These are phyloP conservation scores for Eospalax fontanierii DNA, from an alignment of 2,797 vertebrate genomes.

Conservation along the genomic window DNA sequence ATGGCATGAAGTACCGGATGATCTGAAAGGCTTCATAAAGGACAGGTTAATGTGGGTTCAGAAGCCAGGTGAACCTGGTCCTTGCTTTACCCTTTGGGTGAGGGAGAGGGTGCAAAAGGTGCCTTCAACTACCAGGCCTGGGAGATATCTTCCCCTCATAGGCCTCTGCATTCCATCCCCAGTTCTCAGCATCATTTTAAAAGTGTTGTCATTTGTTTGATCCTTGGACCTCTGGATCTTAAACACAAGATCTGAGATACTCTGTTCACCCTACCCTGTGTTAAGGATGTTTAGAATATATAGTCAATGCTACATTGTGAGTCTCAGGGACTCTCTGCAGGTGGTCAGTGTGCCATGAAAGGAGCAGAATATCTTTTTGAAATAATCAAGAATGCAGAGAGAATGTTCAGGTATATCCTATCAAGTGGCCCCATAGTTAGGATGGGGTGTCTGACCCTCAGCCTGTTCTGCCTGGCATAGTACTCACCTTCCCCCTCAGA, in stretches of 20 bases:
- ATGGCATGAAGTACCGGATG: background rate
- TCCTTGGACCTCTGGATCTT: background rate
- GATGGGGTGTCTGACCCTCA: background rate
- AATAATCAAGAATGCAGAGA: background rate
- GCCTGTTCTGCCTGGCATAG: background rate
- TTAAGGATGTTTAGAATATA: slow-evolving; percentile 76
- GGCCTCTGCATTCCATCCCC: background rate
- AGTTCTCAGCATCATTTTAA: background rate
- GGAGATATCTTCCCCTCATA: background rate
- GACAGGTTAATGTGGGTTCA: background rate
- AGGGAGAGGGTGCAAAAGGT: background rate
- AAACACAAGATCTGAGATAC: background rate
- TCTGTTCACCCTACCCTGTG: slow-evolving; percentile 70
- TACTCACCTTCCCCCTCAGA: fast-evolving
- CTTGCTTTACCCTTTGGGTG: background rate
- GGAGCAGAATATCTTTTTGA: background rate
- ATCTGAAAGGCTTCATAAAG: background rate
- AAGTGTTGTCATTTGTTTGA: background rate
- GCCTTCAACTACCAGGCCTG: background rate
- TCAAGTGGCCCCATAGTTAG: background rate
- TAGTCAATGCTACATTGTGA: background rate
- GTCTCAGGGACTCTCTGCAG: slow-evolving; percentile 62
- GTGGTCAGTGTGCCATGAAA: background rate
- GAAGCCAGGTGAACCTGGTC: fast-evolving
- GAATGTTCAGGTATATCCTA: background rate